A percentile compares a stretch with the other conserved stretches of the same genome.
Evolutionary conservation across 2,797 vertebrate species (phyloP).

Genomic region (Molothrus aeneus): DNA sequence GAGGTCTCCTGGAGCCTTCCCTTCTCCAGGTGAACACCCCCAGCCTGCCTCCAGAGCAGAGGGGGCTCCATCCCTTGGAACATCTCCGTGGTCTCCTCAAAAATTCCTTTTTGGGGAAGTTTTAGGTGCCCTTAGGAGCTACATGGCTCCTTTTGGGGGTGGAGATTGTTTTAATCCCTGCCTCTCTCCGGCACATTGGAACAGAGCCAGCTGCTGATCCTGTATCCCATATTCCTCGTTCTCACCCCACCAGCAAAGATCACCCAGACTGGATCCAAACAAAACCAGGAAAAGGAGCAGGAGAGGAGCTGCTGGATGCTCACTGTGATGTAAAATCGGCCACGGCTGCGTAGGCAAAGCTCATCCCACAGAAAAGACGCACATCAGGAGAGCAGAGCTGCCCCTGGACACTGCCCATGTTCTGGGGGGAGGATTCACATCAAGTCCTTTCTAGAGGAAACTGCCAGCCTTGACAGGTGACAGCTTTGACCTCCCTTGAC

Average conservation of each 20-base stretch:
- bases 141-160: neutral
- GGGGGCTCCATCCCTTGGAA: neutral
- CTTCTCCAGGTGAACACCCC: neutral
- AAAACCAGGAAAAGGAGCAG: neutral
- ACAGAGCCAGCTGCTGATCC: neutral
- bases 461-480: slow-evolving; percentile 39
- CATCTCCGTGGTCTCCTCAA: fast-evolving
- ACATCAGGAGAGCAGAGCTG: neutral
- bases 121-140: neutral
- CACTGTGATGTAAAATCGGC: neutral
- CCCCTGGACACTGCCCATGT: neutral
- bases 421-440: neutral
- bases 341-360: neutral
- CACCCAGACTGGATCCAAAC: neutral
- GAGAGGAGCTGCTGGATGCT: neutral
- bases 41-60: neutral
- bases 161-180: neutral
- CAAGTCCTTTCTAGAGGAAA: slow-evolving; percentile 36
- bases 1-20: fast-evolving
- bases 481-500: slow-evolving; percentile 62
- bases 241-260: fast-evolving
- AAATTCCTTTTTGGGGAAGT: neutral
- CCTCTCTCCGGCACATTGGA: fast-evolving
- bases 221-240: neutral
- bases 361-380: neutral